Evolutionary conservation across 2,113 vertebrate genomes (phyloP), one percentile per base, ranked within the genome.

Genomic region (Pyxicephalus adspersus): DNA sequence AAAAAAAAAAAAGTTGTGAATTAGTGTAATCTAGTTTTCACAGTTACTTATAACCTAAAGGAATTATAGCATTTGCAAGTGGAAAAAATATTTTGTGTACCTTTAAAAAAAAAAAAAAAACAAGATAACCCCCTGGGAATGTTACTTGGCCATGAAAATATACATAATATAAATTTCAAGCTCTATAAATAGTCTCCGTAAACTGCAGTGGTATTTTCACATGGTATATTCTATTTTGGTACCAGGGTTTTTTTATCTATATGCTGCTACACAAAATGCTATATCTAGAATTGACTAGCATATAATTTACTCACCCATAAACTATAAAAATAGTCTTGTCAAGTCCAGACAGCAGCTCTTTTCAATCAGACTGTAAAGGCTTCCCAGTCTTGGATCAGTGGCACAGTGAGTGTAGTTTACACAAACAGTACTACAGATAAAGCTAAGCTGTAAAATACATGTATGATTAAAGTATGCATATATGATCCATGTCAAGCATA

Each of bases 321-420:
- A 74, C 25, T 58, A 74, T 38, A 74, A 74, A 58, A 74, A 74
- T 74, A 74, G 55, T 17, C n/a, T 70, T 26, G 19, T 31, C 19
- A 29, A 31, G 20, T 29, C 25, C 51, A 34, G 29, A 31, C 28
- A 60, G 28, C 55, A 74, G 55, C 26, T 58, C 71, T 17, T 52
- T 52, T 51, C 66, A 52, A 22, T 58, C 70, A 57, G 70, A 34
- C 54, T 23, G 19, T 26, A 19, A 2, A 57, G 18, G 31, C 9
- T 29, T 73, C 17, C 19, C 7, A 73, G 20, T 1, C 70, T 23
- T 31, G 16, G 23, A 50, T 52, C 67, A 25, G 18, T 18, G 20
- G 55, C 29, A 29, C 8, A 73, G 54, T 22, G 58, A 74, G 9
- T 31, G 31, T 17, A 73, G 6, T 73, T 31, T 57, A 73, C 7